Base-by-base conservation (phyloP, 2,888 invertebrate genomes). In the Autographa gamma region DNA sequence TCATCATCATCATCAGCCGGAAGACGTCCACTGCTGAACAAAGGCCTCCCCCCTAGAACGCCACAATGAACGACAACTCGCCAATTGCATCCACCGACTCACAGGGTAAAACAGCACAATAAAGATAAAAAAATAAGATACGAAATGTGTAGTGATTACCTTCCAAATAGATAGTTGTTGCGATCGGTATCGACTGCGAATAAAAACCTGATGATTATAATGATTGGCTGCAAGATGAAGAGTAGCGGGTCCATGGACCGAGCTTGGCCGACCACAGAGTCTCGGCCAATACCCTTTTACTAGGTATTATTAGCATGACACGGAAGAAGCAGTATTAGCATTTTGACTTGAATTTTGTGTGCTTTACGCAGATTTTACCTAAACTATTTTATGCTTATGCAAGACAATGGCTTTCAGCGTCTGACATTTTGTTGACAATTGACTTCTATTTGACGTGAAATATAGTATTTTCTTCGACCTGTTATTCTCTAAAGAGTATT, bases 331-430 rank as follows among this genome's bases (percentile, higher is more conserved):
- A 38, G 38, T 9, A 31, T 14, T 18, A 41, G 18, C 70, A 71
- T 63, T 63, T 11, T 60, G 63, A 34, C 8, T 43, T n/a, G 41
- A 18, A 63, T 54, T 41, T 34, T 56, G 9, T n/a, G 25, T 48
- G 11, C 25, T 31, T 43, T 63, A 60, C 3, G n/a, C 9, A n/a
- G 61, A 66, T 60, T 63, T 58, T 5, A 16, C 9, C 41, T n/a
- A 56, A 56, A 41, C 14, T 38, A 58, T 41, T 32, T 16, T 43
- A 43, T 43, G 14, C 1, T 43, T 14, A 16, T 43, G 43, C 16
- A 14, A 43, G 14, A 43, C 43, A n/a, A n/a, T 48, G 48, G n/a
- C n/a, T n/a, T n/a, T 48, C 1, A 48, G n/a, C n/a, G 48, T n/a
- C n/a, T 48, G 48, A 48, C 48, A 48, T 48, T n/a, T 48, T 48